A percentile compares a stretch with the other conserved stretches of the same genome.
phyloP scores from a whole-genome alignment of 2,113 vertebrate genomes.

The Lynx canadensis region DNA sequence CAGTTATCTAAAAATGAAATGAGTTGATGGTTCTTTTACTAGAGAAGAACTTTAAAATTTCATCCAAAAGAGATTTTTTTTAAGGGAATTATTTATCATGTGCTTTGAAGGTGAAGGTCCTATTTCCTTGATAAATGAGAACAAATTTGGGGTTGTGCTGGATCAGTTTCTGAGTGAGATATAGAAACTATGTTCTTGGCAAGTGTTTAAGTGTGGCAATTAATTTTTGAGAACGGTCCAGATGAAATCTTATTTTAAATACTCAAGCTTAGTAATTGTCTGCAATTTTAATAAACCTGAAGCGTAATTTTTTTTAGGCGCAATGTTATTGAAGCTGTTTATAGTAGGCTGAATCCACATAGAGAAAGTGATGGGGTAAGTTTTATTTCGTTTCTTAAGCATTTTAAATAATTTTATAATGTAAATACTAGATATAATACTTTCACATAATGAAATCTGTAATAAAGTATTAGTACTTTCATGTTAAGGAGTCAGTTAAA shows the following conservation, averaged over 20 bases:
- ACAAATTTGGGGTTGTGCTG: background rate
- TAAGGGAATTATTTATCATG: background rate
- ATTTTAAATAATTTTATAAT: conserved; percentile 54
- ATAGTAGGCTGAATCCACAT: conserved; percentile 97
- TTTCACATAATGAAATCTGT: background rate
- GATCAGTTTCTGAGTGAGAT: conserved; percentile 34
- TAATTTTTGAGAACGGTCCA: background rate
- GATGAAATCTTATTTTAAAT: conserved; percentile 35
- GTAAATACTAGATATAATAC: background rate
- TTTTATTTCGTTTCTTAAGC: conserved; percentile 78
- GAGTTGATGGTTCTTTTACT: background rate
- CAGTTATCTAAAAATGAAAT: conserved; percentile 20
- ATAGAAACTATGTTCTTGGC: background rate
- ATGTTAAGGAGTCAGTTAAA: conserved; percentile 53
- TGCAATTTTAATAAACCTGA: conserved; percentile 42
- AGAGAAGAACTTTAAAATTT: conserved; percentile 43
- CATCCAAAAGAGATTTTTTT: background rate
- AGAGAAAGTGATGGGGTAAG: conserved; percentile 98
- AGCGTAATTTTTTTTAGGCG: conserved; percentile 87
- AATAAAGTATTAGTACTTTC: background rate
- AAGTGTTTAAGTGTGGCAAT: background rate
- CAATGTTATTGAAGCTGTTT: conserved; percentile 98
- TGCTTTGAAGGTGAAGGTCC: background rate
- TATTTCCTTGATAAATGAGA: conserved; percentile 39
- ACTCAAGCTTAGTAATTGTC: conserved; percentile 24